Base-by-base conservation (phyloP, 2,113 vertebrate species). In the Myiagra hebetior region DNA sequence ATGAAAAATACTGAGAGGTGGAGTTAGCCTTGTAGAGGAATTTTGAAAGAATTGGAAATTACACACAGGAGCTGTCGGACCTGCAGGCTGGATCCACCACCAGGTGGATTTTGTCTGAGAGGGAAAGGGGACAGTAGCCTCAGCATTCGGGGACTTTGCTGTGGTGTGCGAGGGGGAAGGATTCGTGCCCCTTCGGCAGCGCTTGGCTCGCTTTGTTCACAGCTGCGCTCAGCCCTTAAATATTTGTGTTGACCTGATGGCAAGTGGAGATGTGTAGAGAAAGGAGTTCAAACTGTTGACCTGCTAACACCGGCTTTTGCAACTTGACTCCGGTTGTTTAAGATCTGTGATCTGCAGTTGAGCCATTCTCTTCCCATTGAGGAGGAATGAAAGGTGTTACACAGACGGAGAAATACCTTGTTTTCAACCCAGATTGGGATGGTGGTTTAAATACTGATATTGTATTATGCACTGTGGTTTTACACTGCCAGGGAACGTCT, bases 201-300 rank as follows among this genome's bases (percentile, higher is more conserved):
- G 3, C 68, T 49, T 47, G 76, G 35, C 27, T 86, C 17, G 21
- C 83, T 88, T 95, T 96, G 75, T 88, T 97, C 91, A 73, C 85
- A 95, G 86, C 91, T 92, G 92, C 1, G 0, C 86, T 94, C 63
- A 91, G 57, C 59, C 83, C 88, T 93, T 81, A 84, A 93, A 89
- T 95, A 77, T 95, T 94, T 95, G 89, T 87, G 81, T 87, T 91
- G 87, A 95, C 89, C 91, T 55, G 85, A 64, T 83, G 74, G 94
- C 89, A 87, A 94, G 74, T 93, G 93, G 90, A 91, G 89, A 85
- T 91, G 87, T 78, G 80, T 75, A 85, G 94, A 94, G 93, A 94
- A 92, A 87, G 39, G 78, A 93, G 74, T 95, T 93, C 87, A 95
- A 89, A 85, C 89, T 95, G 81, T 93, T 96, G 92, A 91, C 85